Percentiles rank a stretch among this genome's conserved stretches.
phyloP scores from a whole-genome alignment of 2,797 vertebrate species.

The Allobates femoralis region DNA sequence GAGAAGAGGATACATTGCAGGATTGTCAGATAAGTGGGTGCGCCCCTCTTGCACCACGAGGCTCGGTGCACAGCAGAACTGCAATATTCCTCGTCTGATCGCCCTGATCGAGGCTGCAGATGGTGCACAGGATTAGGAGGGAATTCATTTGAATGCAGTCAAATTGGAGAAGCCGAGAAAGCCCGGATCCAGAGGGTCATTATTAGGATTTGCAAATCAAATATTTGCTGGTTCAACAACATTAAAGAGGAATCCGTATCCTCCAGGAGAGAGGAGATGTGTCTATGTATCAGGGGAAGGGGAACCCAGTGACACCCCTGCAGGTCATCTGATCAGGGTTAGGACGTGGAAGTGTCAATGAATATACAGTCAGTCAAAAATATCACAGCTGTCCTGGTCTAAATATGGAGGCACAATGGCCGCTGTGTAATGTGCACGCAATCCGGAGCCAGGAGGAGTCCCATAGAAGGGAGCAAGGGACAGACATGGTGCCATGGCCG shows the following conservation, averaged over 20 bases:
- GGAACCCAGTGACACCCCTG: neutral
- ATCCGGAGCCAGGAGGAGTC: too few relatives aligned
- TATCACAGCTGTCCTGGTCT: too few relatives aligned
- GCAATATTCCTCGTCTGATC: neutral
- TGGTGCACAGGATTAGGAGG: slow-evolving; percentile 7
- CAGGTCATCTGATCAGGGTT: neutral
- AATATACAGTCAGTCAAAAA: too few relatives aligned
- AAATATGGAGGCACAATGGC: too few relatives aligned
- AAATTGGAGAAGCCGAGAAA: slow-evolving; percentile 21
- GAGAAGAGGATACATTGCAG: too few relatives aligned
- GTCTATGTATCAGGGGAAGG: neutral
- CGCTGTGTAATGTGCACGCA: too few relatives aligned
- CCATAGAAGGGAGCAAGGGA: too few relatives aligned
- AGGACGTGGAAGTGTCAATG: neutral
- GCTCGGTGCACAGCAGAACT: too few relatives aligned
- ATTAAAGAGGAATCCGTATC: neutral
- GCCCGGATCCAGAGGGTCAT: neutral
- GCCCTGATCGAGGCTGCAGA: slow-evolving; percentile 6
- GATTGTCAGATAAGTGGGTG: too few relatives aligned
- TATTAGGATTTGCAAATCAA: slow-evolving; percentile 53
- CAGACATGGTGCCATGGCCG: too few relatives aligned
- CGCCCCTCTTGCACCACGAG: too few relatives aligned
- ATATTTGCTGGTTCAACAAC: neutral
- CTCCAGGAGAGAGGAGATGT: neutral
- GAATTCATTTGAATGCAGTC: slow-evolving; percentile 48